Conservation (phyloP, 35 echinoderm and acorn worm genomes). For the Amphiura filiformis region DNA sequence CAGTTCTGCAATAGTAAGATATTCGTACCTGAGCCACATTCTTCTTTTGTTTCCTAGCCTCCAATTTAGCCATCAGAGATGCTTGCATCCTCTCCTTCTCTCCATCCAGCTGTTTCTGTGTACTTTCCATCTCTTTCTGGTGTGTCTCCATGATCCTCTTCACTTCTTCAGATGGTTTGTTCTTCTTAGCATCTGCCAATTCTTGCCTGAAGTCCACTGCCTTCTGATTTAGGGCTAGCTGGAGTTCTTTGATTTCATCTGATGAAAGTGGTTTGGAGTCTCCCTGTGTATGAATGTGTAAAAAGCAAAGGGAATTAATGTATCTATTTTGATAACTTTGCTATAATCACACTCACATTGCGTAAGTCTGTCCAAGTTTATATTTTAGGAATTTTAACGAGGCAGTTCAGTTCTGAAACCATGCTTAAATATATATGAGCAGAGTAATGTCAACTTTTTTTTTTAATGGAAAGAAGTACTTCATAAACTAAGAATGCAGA, state of each 20-base stretch:
- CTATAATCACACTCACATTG: no score
- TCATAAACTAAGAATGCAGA: no score
- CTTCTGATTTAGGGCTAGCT: conserved; percentile 67
- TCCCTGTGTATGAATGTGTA: conserved; percentile 8
- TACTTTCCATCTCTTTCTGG: conserved; percentile 59
- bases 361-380: no score
- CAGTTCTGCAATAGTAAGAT: no score
- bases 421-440: no score
- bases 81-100: conserved; percentile 74
- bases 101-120: conserved; percentile 63
- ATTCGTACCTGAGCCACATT: neutral
- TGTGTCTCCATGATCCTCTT: conserved; percentile 64
- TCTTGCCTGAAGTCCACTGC: conserved; percentile 63
- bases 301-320: neutral
- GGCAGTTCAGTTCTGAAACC: no score
- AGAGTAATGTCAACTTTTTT: no score
- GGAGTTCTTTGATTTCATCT: conserved; percentile 87
- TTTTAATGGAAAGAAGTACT: no score
- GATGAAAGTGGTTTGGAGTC: conserved; percentile 36
- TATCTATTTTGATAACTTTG: no score
- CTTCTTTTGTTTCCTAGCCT: conserved; percentile 39
- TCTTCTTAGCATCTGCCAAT: conserved; percentile 51
- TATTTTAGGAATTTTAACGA: no score
- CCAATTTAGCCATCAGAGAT: conserved; percentile 68
- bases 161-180: conserved; percentile 41